Conservation (phyloP, 2,888 invertebrate genomes). For the Ditula angustiorana region DNA sequence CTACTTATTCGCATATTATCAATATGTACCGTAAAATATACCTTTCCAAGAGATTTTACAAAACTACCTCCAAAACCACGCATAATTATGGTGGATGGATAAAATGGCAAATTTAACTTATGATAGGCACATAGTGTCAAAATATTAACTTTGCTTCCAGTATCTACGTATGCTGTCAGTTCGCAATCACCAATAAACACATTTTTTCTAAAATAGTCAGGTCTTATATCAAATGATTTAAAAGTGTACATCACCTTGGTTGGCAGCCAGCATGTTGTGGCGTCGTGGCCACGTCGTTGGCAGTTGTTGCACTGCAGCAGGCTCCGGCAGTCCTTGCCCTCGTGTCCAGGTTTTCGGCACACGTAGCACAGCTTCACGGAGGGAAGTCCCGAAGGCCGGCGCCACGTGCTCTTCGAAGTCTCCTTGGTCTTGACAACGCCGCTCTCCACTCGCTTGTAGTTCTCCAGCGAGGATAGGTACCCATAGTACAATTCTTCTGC, state of each 20-base stretch:
- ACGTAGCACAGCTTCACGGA: constrained; percentile 24
- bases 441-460: not conserved
- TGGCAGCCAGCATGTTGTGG: constrained; percentile 17
- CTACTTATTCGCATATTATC: not conserved
- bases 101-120: not conserved
- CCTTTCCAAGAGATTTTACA: not conserved
- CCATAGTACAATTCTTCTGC: constrained; percentile 5
- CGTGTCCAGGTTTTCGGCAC: constrained; percentile 28
- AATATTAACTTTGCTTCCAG: not conserved
- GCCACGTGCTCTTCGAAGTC: not conserved
- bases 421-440: not conserved
- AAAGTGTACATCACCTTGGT: not conserved
- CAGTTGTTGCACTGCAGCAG: constrained; percentile 12
- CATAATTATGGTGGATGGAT: not conserved
- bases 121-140: not conserved
- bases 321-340: constrained; percentile 18
- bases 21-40: not conserved
- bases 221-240: not conserved
- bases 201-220: not conserved
- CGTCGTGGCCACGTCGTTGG: constrained; percentile 23
- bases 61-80: not conserved
- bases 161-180: not conserved
- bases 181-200: not conserved
- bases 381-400: not conserved
- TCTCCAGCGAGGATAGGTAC: not conserved